Conservation (phyloP, 2,113 vertebrate species). For the Antechinus flavipes region DNA sequence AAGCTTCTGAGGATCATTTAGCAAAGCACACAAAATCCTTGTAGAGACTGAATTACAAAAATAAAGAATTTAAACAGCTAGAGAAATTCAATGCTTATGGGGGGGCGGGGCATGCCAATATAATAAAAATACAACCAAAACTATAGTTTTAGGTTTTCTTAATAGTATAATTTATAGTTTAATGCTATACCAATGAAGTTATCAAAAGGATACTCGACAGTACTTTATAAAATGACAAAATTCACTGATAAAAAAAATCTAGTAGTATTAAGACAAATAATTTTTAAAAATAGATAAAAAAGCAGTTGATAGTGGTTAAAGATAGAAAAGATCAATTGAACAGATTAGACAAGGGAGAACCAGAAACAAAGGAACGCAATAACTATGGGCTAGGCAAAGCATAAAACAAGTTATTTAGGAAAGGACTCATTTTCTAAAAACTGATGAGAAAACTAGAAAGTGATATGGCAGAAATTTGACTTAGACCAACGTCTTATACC, state of each 20-base stretch:
- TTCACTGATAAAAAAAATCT: not conserved
- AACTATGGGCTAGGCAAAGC: not conserved
- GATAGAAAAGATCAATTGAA: not conserved
- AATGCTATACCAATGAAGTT: not conserved
- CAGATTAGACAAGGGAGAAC: not conserved
- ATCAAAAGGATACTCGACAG: not conserved
- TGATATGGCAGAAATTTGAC: not conserved
- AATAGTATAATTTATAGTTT: not conserved
- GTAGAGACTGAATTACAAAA: not conserved
- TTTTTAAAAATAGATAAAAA: not conserved
- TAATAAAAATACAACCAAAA: not conserved
- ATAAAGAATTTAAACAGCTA: not conserved
- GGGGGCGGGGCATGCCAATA: not conserved
- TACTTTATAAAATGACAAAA: not conserved
- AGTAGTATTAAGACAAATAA: too few relatives aligned
- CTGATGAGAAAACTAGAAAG: not conserved
- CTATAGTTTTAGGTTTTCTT: not conserved
- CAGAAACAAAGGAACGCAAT: not conserved
- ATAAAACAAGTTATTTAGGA: not conserved
- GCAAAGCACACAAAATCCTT: not conserved
- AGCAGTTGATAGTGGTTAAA: constrained; percentile 66
- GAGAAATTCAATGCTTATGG: not conserved
- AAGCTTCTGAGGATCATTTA: not conserved
- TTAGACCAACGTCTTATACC: not conserved
- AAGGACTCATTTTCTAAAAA: not conserved